Evolutionary conservation across 2,888 invertebrate genomes (phyloP), one percentile per base, ranked within the genome.

Genomic region (Drosophila paucipuncta): DNA sequence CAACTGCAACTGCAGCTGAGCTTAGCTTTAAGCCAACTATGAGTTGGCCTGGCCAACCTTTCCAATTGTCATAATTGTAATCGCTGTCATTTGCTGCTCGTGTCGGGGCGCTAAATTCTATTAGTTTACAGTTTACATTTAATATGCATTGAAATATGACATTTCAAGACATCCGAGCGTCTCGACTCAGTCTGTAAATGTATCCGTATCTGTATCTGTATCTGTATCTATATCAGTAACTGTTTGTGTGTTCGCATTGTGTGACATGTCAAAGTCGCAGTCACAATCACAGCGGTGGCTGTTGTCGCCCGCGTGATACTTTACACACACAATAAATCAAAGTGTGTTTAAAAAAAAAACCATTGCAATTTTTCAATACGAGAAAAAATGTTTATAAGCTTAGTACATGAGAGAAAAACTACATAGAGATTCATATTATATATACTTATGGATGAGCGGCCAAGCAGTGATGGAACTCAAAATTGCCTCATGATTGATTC

Each of bases 221-320:
- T 31, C 49, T 68, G 62, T 65, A 30, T 50, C 43, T 76, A 37
- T 52, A 53, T 37, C 43, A 62, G 62, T 62, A 13, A 54, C 35
- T 76, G 37, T 52, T 33, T 49, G 52, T 64, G 59, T 65, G 63
- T 52, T 66, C 65, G 66, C 63, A 68, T 79, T 78, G 69, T 74
- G 76, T 75, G 86, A 85, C 85, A 88, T 78, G 80, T 85, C 89
- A 80, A 73, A 85, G 80, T 78, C 77, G 67, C 83, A 84, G 73
- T 84, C 76, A 73, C 73, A 75, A 30, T 69, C 73, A 69, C 77
- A 82, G 80, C 79, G 85, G 89, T 89, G 78, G 85, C 89, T 85
- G 89, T 85, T 85, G 85, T 85, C 85, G 82, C 85, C 86, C 73
- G 87, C 73, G 77, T 86, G 86, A 86, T 89, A 86, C 89, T 85